Evolutionary conservation across 2,797 vertebrate genomes (phyloP), one percentile per base, ranked within the genome.

Genomic region (Tenualosa thibaudeaui): DNA sequence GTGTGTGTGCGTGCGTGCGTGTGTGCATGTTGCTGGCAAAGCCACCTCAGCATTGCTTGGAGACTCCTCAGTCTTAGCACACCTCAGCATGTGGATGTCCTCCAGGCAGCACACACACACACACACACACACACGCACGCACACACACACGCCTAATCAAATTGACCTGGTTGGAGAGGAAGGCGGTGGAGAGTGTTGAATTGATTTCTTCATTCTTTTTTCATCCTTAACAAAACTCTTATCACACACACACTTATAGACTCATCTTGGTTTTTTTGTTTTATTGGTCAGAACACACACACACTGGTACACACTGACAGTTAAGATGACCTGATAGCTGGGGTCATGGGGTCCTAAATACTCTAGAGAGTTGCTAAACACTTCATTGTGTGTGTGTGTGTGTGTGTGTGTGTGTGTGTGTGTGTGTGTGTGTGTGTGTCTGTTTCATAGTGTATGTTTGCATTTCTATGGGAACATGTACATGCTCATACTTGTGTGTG

Each of bases 31-130:
- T 51, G 2, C n/a, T 40, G 24, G 31, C 8, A n/a, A 31, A 51
- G 24, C 26, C 58, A 40, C 26, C 56, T 40, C n/a, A 62, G 46
- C 46, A n/a, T 24, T 50, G 46, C 26, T 19, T 15, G 53, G 51
- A 81, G 68, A 81, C 62, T 24, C 68, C 83, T 13, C 62, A 46
- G 17, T 5, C 81, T 43, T 26, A n/a, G 53, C 89, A 88, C 71
- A 89, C 90, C 91, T 93, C 90, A 91, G 89, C 83, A 88, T 88
- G 65, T 71, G 65, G 65, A 71, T 71, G 65, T 37, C 65, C 65
- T 71, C 65, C 65, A 71, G 31, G 65, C 60, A 12, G 6, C 22
- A 62, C 22, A 37, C 65, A 68, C 65, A 68, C 65, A 68, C 62
- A 37, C 62, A 31, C 62, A 68, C 62, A 68, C 65, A 37, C 65